Conservation (phyloP, 1,140 invertebrate genomes). For the Atta texana region DNA sequence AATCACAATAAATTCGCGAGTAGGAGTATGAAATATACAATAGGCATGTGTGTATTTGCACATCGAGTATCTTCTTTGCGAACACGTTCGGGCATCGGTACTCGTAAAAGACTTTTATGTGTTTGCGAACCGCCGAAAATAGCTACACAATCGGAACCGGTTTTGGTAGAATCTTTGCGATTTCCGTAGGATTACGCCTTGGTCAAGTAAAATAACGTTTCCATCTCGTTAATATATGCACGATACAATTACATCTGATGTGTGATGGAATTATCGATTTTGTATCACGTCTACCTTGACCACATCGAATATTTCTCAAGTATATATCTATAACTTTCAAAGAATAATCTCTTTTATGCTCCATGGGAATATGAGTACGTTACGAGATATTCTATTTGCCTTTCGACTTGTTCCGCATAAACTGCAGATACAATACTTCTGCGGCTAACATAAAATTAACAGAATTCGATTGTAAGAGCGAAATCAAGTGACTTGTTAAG, state of each 20-base stretch:
- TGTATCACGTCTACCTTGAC: not conserved
- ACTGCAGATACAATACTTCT: not conserved
- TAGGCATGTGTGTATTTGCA: not conserved
- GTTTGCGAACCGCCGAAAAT: constrained; percentile 76
- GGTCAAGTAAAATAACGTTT: constrained; percentile 54
- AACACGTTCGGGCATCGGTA: constrained; percentile 51
- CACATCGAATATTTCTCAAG: not conserved
- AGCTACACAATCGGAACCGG: constrained; percentile 76
- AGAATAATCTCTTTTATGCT: not conserved
- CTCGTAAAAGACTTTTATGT: constrained; percentile 75
- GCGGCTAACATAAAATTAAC: not conserved
- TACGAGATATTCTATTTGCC: not conserved
- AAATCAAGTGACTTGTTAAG: constrained; percentile 38
- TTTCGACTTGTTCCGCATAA: not conserved
- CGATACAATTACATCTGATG: constrained; percentile 39
- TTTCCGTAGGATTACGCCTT: constrained; percentile 67
- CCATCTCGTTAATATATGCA: constrained; percentile 21
- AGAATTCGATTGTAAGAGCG: constrained; percentile 21
- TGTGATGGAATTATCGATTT: not conserved
- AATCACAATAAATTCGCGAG: constrained; percentile 5
- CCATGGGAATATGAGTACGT: not conserved
- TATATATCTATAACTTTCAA: not conserved
- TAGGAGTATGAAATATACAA: not conserved
- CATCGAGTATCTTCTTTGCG: constrained; percentile 11
- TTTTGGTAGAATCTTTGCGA: constrained; percentile 71